Evolutionary conservation across 1,140 invertebrate genomes (phyloP).

Genomic region (Drosophila micromelanica): DNA sequence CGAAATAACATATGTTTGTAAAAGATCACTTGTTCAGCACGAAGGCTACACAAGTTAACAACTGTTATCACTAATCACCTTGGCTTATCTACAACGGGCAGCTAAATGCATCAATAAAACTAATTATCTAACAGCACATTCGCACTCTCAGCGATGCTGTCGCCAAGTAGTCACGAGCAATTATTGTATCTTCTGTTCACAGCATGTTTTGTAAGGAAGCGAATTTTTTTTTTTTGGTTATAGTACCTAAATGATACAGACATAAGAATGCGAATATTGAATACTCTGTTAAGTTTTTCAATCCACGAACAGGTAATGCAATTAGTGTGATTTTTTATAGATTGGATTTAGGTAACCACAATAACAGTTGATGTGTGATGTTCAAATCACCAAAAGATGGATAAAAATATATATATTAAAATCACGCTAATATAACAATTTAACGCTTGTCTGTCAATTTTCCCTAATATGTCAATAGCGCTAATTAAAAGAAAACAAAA

Average conservation of each 20-base stretch:
- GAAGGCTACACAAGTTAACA: conserved; percentile 21
- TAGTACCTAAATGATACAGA: background rate
- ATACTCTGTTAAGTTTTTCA: background rate
- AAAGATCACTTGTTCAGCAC: conserved; percentile 19
- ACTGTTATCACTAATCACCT: conserved; percentile 52
- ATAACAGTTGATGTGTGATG: background rate
- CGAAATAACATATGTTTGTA: conserved; percentile 1
- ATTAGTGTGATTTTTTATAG: conserved; percentile 10
- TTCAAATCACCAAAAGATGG: conserved; percentile 8
- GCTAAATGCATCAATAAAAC: conserved; percentile 72
- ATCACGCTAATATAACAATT: conserved; percentile 33
- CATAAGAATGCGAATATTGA: background rate
- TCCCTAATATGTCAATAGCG: conserved; percentile 45
- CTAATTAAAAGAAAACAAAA: conserved; percentile 49
- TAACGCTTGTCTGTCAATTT: conserved; percentile 55
- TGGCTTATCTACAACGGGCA: conserved; percentile 63
- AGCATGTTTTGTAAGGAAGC: conserved; percentile 9
- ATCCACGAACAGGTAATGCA: background rate
- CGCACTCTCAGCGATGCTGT: conserved; percentile 3
- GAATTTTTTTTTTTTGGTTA: background rate
- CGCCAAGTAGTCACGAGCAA: conserved; percentile 15
- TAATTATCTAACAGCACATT: conserved; percentile 55
- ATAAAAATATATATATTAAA: conserved; percentile 25
- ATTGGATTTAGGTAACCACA: background rate
- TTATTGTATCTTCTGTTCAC: conserved; percentile 6